These are phyloP conservation scores for Platysternon megacephalum DNA, from an alignment of 2,113 vertebrate species.

Conservation along the genomic window DNA sequence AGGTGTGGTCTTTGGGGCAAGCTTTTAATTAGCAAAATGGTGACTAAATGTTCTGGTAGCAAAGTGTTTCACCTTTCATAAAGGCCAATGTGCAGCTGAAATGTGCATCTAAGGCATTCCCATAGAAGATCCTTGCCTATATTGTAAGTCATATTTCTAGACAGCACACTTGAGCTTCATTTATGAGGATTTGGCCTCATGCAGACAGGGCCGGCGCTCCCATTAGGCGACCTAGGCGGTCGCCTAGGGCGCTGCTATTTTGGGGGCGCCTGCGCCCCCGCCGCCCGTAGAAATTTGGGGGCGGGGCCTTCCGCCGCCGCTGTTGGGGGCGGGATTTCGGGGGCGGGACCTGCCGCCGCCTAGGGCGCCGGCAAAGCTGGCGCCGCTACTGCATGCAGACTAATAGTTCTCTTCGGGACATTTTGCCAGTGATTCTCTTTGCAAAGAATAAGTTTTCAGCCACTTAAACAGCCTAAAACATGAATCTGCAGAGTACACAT, in stretches of 20 bases:
- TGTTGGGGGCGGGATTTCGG: too few relatives aligned
- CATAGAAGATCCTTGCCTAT: neutral
- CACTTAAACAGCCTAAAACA: neutral
- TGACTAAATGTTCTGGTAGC: conserved; percentile 52
- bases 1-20: conserved; percentile 66
- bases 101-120: neutral
- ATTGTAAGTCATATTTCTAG: neutral
- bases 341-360: too few relatives aligned
- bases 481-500: neutral
- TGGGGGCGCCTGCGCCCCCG: too few relatives aligned
- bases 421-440: neutral
- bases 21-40: conserved; percentile 28
- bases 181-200: neutral
- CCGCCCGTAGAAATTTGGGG: too few relatives aligned
- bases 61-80: conserved; percentile 52
- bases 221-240: too few relatives aligned
- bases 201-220: too few relatives aligned
- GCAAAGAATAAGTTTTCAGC: neutral
- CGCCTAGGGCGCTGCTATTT: too few relatives aligned
- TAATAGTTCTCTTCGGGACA: neutral
- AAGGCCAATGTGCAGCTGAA: conserved; percentile 19
- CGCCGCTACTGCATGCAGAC: too few relatives aligned
- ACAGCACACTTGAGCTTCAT: neutral
- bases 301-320: too few relatives aligned
- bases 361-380: too few relatives aligned